Evolutionary conservation across 2,113 vertebrate species (phyloP).

Genomic region (Anser brachyrhynchus): DNA sequence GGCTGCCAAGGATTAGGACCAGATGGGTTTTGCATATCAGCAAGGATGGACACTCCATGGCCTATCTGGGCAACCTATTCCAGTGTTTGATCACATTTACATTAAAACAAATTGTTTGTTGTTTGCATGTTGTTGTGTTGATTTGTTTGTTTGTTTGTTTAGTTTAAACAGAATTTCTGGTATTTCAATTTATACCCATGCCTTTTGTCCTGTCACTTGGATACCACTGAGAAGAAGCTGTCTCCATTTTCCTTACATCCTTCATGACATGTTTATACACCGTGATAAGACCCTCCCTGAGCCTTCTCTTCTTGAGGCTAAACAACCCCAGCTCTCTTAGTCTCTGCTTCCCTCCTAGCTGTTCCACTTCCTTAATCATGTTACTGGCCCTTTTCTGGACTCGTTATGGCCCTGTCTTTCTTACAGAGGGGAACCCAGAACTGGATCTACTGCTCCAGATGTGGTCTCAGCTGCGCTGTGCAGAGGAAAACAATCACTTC

Average conservation of each 20-base stretch:
- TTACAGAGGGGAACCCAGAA: not conserved
- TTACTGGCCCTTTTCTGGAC: not conserved
- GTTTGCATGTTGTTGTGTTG: not conserved
- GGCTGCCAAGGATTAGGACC: rapidly evolving
- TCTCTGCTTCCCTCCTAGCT: not conserved
- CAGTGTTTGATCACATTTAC: not conserved
- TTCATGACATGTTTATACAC: not conserved
- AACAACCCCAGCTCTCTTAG: not conserved
- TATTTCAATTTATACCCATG: not conserved
- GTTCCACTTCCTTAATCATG: not conserved
- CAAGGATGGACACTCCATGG: not conserved
- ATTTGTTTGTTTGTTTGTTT: not conserved
- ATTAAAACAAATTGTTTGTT: not conserved
- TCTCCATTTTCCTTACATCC: not conserved
- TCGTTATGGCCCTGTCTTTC: not conserved
- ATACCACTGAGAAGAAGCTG: not conserved
- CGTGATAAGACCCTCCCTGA: not conserved
- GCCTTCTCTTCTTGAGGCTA: not conserved
- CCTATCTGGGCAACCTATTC: not conserved
- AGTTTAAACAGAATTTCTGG: not conserved
- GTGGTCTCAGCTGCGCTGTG: not conserved
- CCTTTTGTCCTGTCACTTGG: not conserved
- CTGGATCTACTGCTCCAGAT: not conserved
- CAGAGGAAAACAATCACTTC: not conserved
- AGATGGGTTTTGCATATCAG: not conserved